phyloP scores from a whole-genome alignment of 2,113 vertebrate species.

The Pseudonaja textilis region DNA sequence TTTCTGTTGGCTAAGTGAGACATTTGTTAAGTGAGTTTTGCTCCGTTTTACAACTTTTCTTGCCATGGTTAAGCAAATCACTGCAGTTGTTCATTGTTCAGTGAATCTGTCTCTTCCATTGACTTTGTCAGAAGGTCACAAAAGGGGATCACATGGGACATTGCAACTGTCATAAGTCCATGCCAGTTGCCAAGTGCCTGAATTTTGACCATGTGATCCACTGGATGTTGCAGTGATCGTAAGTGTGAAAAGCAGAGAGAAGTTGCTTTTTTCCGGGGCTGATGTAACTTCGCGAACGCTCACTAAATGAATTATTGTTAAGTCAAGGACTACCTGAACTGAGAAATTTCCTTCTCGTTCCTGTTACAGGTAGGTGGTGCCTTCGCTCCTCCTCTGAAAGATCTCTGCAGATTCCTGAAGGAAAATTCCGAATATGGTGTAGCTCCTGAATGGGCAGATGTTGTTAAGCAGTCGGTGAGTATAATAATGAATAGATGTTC shows the following conservation, averaged over 20 bases:
- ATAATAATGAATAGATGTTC: not conserved
- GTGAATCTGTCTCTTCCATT: not conserved
- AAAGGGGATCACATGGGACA: not conserved
- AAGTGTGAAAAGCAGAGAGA: not conserved
- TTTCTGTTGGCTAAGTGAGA: not conserved
- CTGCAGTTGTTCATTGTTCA: not conserved
- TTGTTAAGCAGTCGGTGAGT: conserved; percentile 94
- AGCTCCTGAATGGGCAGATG: conserved; percentile 96
- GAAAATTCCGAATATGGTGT: conserved; percentile 97
- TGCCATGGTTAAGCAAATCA: not conserved
- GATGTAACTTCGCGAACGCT: not conserved
- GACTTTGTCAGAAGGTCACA: not conserved
- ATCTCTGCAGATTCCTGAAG: conserved; percentile 92
- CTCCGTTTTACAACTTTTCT: not conserved
- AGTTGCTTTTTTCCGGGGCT: not conserved
- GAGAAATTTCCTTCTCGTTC: conserved; percentile 5
- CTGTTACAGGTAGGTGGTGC: conserved; percentile 89
- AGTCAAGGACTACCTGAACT: not conserved
- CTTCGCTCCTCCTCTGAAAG: conserved; percentile 95
- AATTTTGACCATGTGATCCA: no score
- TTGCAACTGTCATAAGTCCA: no score
- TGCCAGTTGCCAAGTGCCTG: no score
- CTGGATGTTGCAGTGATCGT: not conserved
- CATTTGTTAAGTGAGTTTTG: not conserved
- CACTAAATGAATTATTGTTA: not conserved